Evolutionary conservation across 2,888 invertebrate species (phyloP), one percentile per base, ranked within the genome.

Genomic region (Parnassius apollo): DNA sequence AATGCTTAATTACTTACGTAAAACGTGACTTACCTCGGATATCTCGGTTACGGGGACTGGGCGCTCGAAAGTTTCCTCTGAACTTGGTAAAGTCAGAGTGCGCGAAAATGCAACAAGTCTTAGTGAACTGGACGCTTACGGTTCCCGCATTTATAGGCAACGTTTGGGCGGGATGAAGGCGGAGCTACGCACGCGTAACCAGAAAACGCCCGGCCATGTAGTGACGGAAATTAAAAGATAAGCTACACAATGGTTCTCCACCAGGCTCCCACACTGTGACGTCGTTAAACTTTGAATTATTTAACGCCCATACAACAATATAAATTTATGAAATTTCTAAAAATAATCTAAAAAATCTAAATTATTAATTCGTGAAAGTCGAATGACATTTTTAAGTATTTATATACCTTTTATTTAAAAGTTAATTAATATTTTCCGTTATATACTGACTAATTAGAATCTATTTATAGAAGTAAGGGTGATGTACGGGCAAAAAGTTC

Each of bases 121-220:
- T 76, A 85, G 76, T 84, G 84, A 70, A 69, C 65, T 58, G 61
- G 62, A 67, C 67, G 65, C 62, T 61, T 63, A 66, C 65, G 73
- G 69, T 70, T 66, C 73, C 76, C 70, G 75, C 82, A 80, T 89
- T 86, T 89, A 89, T 89, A 89, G 79, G 71, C 68, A 72, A 65
- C 72, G 71, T 68, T 75, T 73, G 86, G 87, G 88, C 87, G 88
- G 86, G 72, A 66, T 67, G 78, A 74, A 72, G 88, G 89, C 85
- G 89, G 87, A 66, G 88, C 81, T 70, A 88, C 88, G 88, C 88
- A 85, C 74, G 88, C 89, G 88, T 87, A 77, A 9, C 71, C 62
- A 7, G 45, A 44, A 44, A 25, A 49, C 52, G 48, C 61, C 54
- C 50, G 51, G 71, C 70, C 56, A 12, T 35, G 54, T 65, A 63